These are phyloP conservation scores for Conopomorpha cramerella DNA, from an alignment of 1,140 invertebrate genomes.

Conservation along the genomic window DNA sequence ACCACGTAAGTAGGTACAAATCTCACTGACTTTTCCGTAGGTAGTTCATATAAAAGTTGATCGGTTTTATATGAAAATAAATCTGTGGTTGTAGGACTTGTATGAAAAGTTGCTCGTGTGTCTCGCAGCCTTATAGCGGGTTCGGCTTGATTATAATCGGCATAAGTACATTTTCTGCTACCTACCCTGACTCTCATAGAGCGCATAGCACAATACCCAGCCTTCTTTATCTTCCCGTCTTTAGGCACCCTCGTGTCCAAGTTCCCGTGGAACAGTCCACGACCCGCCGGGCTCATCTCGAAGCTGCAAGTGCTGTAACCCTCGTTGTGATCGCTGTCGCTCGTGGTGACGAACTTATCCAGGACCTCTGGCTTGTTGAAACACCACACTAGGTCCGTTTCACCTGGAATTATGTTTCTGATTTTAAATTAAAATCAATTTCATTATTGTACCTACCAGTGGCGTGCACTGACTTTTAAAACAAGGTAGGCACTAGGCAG, in stretches of 20 bases:
- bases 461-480: too few relatives aligned
- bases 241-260: conserved; percentile 73
- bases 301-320: conserved; percentile 76
- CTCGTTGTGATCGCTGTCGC: conserved; percentile 79
- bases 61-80: too few relatives aligned
- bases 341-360: conserved; percentile 74
- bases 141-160: too few relatives aligned
- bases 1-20: too few relatives aligned
- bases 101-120: too few relatives aligned
- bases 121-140: too few relatives aligned
- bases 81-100: too few relatives aligned
- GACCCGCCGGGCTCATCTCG: conserved; percentile 67
- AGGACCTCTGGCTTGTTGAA: conserved; percentile 68
- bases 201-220: conserved; percentile 81
- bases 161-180: conserved; percentile 5
- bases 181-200: conserved; percentile 67
- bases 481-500: too few relatives aligned
- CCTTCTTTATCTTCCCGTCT: conserved; percentile 74
- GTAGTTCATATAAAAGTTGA: too few relatives aligned
- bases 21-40: too few relatives aligned
- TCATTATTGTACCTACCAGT: too few relatives aligned
- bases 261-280: conserved; percentile 77
- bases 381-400: conserved; percentile 71
- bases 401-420: conserved; percentile 64
- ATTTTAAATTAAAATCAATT: too few relatives aligned